Conservation (phyloP, 2,888 invertebrate genomes). For the Leptothorax acervorum region DNA sequence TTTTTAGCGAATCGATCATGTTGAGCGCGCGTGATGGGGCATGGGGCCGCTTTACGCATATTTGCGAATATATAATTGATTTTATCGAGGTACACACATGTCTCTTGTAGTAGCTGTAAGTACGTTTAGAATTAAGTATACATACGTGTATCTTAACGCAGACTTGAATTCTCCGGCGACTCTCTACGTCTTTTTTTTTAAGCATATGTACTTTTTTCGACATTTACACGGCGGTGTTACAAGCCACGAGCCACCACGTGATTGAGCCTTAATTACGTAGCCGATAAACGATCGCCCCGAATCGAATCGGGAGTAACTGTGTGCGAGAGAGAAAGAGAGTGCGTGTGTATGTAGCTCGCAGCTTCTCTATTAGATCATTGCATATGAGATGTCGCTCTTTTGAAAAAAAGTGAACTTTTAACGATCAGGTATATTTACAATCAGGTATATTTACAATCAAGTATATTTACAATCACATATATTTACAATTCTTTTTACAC, state of each 20-base stretch:
- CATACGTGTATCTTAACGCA: slow-evolving; percentile 72
- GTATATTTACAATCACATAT: background rate
- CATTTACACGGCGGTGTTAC: slow-evolving; percentile 33
- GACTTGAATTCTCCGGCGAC: slow-evolving; percentile 71
- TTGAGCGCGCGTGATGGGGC: slow-evolving; percentile 70
- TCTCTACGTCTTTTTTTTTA: slow-evolving; percentile 64
- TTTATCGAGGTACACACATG: slow-evolving; percentile 64
- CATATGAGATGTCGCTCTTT: slow-evolving; percentile 45
- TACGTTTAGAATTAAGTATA: slow-evolving; percentile 69
- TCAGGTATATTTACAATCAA: background rate
- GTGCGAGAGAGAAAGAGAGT: slow-evolving; percentile 35
- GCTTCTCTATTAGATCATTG: slow-evolving; percentile 46
- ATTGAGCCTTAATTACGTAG: slow-evolving; percentile 74
- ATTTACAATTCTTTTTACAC: slow-evolving; percentile 17
- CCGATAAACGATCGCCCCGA: slow-evolving; percentile 27
- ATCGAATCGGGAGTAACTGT: slow-evolving; percentile 48
- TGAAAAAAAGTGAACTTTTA: slow-evolving; percentile 18
- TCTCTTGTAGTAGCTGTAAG: slow-evolving; percentile 75
- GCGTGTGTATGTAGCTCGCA: slow-evolving; percentile 38
- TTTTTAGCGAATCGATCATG: slow-evolving; percentile 70
- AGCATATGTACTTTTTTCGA: slow-evolving; percentile 59
- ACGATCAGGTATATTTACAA: background rate
- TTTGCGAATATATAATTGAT: slow-evolving; percentile 62
- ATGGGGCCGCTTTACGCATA: slow-evolving; percentile 77
- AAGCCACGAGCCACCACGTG: slow-evolving; percentile 69